Evolutionary conservation across 2,888 invertebrate species (phyloP), one percentile per base, ranked within the genome.

Genomic region (Diaphora mendica): DNA sequence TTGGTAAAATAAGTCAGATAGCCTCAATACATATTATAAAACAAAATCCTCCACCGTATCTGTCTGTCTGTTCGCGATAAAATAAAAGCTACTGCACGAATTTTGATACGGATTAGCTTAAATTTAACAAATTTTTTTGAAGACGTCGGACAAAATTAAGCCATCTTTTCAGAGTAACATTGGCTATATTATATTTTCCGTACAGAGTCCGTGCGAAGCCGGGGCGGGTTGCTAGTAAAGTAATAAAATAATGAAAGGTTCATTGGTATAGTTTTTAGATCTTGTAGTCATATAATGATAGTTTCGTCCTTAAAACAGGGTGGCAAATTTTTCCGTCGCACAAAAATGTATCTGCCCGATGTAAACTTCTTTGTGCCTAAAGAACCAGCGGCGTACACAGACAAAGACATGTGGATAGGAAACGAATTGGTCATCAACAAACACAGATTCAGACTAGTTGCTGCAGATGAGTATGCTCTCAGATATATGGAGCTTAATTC

Each of bases 381-480:
- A 82, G 97, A 97, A 64, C 98, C 99, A 0, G 96, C 96, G 9
- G 96, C 97, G 81, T 99, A 98, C 90, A 96, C 97, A 0, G 97
- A 98, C 11, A 96, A 97, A 82, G 97, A 99, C 90, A 97, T 99
- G 95, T 98, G 97, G 94, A 96, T 99, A 35, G 99, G 99, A 3
- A 97, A 98, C 35, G 96, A 96, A 66, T 86, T 99, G 66, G 97
- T 97, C 64, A 96, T 99, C 30, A 97, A 97, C 88, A 97, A 97
- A 81, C 98, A 98, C 87, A 92, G 97, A 68, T 99, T 99, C 90
- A 94, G 97, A 68, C 95, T 99, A 48, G 95, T 97, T 1, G 97
- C 97, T 3, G 98, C 98, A 2, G 99, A 99, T 89, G 97, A 98
- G 87, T 99, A 98, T 88, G 98, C 98, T 0, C 92, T 99, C 70